Evolutionary conservation across 2,888 invertebrate genomes (phyloP).

Genomic region (Hoplodrina ambigua): DNA sequence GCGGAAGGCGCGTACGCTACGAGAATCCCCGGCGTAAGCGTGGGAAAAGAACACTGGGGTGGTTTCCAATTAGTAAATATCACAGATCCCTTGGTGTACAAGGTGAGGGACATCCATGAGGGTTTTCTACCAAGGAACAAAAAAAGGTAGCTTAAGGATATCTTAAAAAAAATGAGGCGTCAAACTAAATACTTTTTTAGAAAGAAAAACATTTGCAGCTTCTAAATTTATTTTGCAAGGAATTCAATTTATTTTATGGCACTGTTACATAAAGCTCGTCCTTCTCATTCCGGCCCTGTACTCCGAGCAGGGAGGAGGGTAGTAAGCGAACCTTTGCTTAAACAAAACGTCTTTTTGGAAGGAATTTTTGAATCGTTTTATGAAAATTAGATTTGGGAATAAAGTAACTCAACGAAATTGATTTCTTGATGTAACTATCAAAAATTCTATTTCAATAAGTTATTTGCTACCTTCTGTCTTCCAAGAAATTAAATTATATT

Average conservation of each 20-base stretch:
- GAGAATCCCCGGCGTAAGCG: no score
- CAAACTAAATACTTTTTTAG: background rate
- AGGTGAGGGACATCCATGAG: no score
- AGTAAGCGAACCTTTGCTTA: slow-evolving; percentile 68
- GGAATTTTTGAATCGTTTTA: slow-evolving; percentile 72
- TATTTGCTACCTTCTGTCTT: slow-evolving; percentile 7
- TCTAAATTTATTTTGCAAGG: no score
- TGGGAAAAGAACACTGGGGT: no score
- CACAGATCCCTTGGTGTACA: no score
- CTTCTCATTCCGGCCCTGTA: slow-evolving; percentile 53
- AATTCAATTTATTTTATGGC: no score
- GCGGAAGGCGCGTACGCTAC: no score
- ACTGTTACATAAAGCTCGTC: no score
- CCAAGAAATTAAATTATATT: background rate
- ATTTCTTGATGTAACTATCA: slow-evolving; percentile 54
- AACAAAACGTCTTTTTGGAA: slow-evolving; percentile 70
- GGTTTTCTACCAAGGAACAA: no score
- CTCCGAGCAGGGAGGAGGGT: slow-evolving; percentile 49
- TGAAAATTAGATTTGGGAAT: slow-evolving; percentile 78
- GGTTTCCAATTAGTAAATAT: no score
- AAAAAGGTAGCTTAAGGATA: background rate
- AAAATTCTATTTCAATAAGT: slow-evolving; percentile 33
- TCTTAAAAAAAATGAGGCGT: background rate
- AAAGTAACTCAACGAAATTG: slow-evolving; percentile 60
- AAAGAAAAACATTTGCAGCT: no score